phyloP scores from a whole-genome alignment of 2,797 vertebrate genomes.

The Esox masquinongy region DNA sequence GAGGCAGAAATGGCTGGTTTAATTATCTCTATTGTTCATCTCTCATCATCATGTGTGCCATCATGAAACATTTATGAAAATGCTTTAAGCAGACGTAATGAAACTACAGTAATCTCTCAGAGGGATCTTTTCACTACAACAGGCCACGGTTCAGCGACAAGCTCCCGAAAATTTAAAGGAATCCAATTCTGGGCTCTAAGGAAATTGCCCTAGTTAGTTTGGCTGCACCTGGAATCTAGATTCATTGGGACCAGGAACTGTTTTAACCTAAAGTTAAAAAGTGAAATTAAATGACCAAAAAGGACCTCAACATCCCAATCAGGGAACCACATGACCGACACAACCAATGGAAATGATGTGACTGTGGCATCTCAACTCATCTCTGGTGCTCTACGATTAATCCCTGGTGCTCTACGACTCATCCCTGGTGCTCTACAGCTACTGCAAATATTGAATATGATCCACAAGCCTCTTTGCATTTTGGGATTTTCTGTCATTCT shows the following conservation, averaged over 20 bases:
- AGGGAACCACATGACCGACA: background rate
- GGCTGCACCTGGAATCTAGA: background rate
- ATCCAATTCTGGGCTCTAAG: background rate
- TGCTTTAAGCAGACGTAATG: constrained; percentile 1
- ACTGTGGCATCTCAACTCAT: background rate
- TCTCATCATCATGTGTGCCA: too few species aligned
- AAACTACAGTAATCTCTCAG: background rate
- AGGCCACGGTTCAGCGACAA: background rate
- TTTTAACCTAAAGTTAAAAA: background rate
- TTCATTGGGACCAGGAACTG: background rate
- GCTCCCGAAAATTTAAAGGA: background rate
- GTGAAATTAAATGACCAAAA: background rate
- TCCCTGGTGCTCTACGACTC: too few species aligned
- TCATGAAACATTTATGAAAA: background rate
- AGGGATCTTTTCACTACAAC: background rate
- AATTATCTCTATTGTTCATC: constrained; percentile 33
- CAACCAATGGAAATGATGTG: background rate
- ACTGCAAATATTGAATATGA: background rate
- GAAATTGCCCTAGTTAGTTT: background rate
- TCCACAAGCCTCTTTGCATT: background rate
- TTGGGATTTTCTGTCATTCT: background rate
- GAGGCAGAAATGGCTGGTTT: constrained; percentile 28
- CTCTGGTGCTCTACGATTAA: background rate
- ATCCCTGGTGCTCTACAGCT: too few species aligned
- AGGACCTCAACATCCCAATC: too few species aligned